These are phyloP conservation scores for Cotesia chilonis DNA, from an alignment of 1,140 invertebrate species.

Conservation along the genomic window DNA sequence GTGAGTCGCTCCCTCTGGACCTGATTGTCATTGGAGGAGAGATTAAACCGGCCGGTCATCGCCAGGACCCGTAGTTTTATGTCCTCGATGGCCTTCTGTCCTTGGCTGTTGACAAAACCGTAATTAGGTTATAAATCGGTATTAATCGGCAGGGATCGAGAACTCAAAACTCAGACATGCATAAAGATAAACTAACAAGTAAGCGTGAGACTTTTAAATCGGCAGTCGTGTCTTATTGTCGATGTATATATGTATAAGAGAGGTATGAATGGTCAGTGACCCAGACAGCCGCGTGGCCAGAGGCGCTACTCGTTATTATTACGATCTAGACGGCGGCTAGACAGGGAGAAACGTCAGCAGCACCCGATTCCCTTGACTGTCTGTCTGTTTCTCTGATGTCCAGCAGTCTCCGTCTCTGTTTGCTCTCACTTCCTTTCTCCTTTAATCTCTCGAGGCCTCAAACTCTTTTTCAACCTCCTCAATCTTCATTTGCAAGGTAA, in stretches of 20 bases:
- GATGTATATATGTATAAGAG: conserved; percentile 31
- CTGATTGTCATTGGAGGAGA: conserved; percentile 50
- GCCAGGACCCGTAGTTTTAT: conserved; percentile 58
- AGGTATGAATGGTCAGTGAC: conserved; percentile 53
- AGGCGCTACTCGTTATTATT: conserved; percentile 52
- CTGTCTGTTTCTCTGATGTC: conserved; percentile 26
- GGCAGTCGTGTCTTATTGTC: background rate
- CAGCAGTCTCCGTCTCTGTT: conserved; percentile 37
- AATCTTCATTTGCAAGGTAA: conserved; percentile 7
- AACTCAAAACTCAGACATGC: too few relatives aligned
- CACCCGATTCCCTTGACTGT: conserved; percentile 44
- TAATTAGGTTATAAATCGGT: background rate
- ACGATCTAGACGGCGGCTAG: conserved; percentile 58
- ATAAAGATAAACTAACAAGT: background rate
- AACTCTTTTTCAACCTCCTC: conserved; percentile 1
- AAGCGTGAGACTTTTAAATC: background rate
- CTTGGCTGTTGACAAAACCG: conserved; percentile 49
- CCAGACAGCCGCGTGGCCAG: conserved; percentile 48
- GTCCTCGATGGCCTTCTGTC: conserved; percentile 60
- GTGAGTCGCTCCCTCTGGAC: conserved; percentile 56
- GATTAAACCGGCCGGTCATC: conserved; percentile 59
- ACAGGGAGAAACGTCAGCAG: conserved; percentile 50
- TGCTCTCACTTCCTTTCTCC: conserved; percentile 33
- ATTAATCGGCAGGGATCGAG: background rate
- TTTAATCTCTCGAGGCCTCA: conserved; percentile 19